These are phyloP conservation scores for Oligia fasciuncula DNA, from an alignment of 2,888 invertebrate genomes.

Conservation along the genomic window DNA sequence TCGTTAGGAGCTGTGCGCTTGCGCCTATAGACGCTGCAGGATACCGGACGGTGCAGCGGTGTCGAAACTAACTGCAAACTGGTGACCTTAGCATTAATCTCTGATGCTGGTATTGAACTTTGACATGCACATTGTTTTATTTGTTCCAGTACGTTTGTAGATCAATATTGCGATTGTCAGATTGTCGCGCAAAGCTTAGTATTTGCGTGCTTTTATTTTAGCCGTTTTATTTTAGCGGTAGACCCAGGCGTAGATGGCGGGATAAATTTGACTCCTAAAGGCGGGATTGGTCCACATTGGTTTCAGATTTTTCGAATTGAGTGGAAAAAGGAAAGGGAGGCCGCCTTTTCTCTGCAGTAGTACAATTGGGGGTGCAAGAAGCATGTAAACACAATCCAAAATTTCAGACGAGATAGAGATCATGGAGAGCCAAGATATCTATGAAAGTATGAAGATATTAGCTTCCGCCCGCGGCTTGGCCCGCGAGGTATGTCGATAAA, in stretches of 20 bases:
- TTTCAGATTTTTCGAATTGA: no score
- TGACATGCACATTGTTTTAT: slow-evolving; percentile 56
- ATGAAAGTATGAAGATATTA: not conserved
- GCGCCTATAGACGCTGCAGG: slow-evolving; percentile 53
- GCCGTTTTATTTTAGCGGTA: not conserved
- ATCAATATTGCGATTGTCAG: slow-evolving; percentile 11
- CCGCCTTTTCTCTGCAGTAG: no score
- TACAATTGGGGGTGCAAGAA: not conserved
- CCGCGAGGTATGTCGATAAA: no score
- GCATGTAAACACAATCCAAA: not conserved
- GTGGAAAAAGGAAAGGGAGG: not conserved
- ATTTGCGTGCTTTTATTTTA: not conserved
- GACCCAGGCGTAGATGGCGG: no score
- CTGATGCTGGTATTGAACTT: slow-evolving; percentile 63
- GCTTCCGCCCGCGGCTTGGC: no score
- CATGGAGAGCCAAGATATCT: not conserved
- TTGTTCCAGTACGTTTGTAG: slow-evolving; percentile 32
- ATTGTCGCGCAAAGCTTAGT: not conserved
- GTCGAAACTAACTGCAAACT: slow-evolving; percentile 62
- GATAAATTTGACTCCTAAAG: not conserved
- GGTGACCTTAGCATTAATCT: slow-evolving; percentile 62
- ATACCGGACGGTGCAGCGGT: slow-evolving; percentile 55
- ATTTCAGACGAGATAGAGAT: not conserved
- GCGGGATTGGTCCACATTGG: not conserved
- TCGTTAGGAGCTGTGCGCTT: slow-evolving; percentile 59